These are phyloP conservation scores for Charanyca ferruginea DNA, from an alignment of 2,888 invertebrate species.

Conservation along the genomic window DNA sequence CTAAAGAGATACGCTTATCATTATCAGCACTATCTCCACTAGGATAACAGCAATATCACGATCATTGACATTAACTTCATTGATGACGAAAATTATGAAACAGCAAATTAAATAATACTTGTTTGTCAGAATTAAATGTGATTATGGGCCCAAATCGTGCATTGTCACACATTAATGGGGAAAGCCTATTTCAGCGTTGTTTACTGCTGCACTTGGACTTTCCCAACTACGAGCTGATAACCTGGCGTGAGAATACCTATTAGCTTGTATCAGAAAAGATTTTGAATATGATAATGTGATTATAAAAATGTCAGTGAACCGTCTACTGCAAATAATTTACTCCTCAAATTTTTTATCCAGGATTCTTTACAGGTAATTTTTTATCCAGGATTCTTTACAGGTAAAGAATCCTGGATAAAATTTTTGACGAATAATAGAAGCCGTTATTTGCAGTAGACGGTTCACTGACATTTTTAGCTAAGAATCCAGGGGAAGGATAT, in stretches of 20 bases:
- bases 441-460: too few relatives aligned
- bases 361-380: not conserved
- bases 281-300: conserved; percentile 3
- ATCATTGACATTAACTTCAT: conserved; percentile 33
- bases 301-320: conserved; percentile 2
- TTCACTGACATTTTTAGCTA: too few relatives aligned
- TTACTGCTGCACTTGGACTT: not conserved
- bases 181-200: conserved; percentile 25
- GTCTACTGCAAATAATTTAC: not conserved
- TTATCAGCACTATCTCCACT: conserved; percentile 8
- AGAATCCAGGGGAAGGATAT: too few relatives aligned
- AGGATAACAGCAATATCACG: conserved; percentile 30
- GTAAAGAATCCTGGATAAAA: too few relatives aligned
- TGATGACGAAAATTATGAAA: conserved; percentile 37
- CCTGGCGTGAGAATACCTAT: conserved; percentile 42
- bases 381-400: too few relatives aligned
- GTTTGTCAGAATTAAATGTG: too few relatives aligned
- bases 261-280: conserved; percentile 21
- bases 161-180: conserved; percentile 18
- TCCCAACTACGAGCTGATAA: conserved; percentile 36
- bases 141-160: conserved; percentile 15
- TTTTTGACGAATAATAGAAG: too few relatives aligned
- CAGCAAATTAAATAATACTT: conserved; percentile 22
- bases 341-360: not conserved
- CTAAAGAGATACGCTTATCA: conserved; percentile 27